These are phyloP conservation scores for Petrolisthes manimaculis DNA, from an alignment of 2,888 invertebrate species.

Conservation along the genomic window DNA sequence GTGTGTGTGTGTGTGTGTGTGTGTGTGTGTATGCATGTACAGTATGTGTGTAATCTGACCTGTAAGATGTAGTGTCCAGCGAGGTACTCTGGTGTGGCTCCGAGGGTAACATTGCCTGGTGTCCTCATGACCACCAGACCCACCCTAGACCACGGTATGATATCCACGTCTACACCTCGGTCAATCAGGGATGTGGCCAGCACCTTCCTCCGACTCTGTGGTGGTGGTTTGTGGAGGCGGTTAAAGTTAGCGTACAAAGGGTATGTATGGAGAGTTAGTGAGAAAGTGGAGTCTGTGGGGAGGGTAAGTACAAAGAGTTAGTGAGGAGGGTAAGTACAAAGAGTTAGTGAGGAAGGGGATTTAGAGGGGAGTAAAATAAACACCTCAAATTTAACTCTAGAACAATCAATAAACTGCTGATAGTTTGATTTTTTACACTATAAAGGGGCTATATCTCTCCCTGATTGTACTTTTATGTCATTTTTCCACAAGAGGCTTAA, in stretches of 20 bases:
- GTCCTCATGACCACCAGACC: constrained; percentile 96
- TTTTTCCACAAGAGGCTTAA: too few species aligned
- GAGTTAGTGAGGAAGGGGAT: background rate
- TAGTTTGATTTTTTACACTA: too few species aligned
- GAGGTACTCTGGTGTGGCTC: constrained; percentile 98
- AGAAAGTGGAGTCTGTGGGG: background rate
- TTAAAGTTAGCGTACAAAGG: background rate
- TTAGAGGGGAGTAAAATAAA: background rate
- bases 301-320: background rate
- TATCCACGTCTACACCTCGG: constrained; percentile 97
- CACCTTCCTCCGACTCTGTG: constrained; percentile 89
- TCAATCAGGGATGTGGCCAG: constrained; percentile 91
- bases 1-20: background rate
- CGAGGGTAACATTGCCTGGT: constrained; percentile 90
- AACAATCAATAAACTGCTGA: too few species aligned
- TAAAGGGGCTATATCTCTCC: background rate
- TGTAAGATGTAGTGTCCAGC: constrained; percentile 95
- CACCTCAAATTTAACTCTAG: too few species aligned
- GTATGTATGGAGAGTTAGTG: background rate
- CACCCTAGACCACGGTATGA: constrained; percentile 98
- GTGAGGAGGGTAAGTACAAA: background rate
- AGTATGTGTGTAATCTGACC: constrained; percentile 24
- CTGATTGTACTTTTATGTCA: background rate
- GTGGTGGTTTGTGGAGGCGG: background rate
- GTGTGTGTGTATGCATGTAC: too few species aligned